phyloP scores from a whole-genome alignment of 1,140 invertebrate genomes.

The Meloidogyne hapla region DNA sequence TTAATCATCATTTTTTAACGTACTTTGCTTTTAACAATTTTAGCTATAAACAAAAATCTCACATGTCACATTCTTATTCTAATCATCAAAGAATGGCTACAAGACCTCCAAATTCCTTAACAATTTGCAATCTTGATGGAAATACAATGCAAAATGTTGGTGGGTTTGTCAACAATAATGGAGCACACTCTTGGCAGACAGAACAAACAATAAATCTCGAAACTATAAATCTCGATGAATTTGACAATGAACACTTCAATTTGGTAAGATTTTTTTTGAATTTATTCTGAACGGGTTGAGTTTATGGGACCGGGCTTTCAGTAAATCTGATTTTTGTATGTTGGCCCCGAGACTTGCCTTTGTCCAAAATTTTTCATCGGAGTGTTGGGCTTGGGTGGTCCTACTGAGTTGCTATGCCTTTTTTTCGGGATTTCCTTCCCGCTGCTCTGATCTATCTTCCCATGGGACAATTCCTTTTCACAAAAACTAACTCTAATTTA shows the following conservation, averaged over 20 bases:
- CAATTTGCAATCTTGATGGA: background rate
- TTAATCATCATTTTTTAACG: background rate
- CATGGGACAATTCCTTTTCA: no score
- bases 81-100: constrained; percentile 2
- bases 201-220: background rate
- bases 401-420: no score
- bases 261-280: background rate
- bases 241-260: background rate
- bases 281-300: no score
- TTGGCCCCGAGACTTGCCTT: no score
- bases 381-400: no score
- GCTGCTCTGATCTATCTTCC: no score
- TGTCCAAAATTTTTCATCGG: no score
- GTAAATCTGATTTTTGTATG: no score
- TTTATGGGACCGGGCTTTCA: no score
- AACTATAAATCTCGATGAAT: constrained; percentile 1
- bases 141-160: background rate
- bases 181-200: background rate
- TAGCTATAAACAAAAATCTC: constrained; percentile 1
- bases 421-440: no score
- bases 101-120: background rate
- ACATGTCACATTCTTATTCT: constrained; percentile 6
- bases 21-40: background rate
- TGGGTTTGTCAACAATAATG: background rate
- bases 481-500: background rate